phyloP scores from a whole-genome alignment of 2,797 vertebrate species.

The Petrocephalus schoutedeni region DNA sequence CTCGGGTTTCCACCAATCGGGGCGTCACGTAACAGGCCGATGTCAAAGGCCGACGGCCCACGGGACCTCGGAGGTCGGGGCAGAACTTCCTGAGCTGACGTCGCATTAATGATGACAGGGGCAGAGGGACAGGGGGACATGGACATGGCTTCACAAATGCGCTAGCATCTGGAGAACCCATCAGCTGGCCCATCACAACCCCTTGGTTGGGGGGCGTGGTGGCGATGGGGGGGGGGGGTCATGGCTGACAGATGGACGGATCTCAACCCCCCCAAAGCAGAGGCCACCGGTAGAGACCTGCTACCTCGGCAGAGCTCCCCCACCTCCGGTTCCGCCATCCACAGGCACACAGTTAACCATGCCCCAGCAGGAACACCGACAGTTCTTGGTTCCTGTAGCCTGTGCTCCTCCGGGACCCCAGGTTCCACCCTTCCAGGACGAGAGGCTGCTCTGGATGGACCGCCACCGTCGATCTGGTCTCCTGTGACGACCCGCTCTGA shows the following conservation, averaged over 20 bases:
- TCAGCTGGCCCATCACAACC: not conserved
- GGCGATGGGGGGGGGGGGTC: no score
- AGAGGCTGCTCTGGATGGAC: not conserved
- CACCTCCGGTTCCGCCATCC: not conserved
- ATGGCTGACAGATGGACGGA: not conserved
- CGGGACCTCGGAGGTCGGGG: constrained; percentile 42
- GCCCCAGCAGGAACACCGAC: not conserved
- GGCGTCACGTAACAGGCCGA: not conserved
- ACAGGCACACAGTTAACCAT: not conserved
- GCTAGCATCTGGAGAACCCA: not conserved
- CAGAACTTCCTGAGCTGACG: constrained; percentile 38
- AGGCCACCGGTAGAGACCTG: no score
- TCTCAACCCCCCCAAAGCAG: not conserved
- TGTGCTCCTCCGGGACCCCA: not conserved
- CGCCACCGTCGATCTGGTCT: not conserved
- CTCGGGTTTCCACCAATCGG: not conserved
- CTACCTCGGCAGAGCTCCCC: not conserved
- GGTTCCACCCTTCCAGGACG: not conserved
- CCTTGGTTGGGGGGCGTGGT: no score
- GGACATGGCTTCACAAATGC: not conserved
- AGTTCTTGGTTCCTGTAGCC: not conserved
- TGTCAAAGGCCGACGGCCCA: constrained; percentile 35
- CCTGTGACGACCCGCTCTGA: constrained; percentile 27
- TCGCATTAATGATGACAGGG: not conserved
- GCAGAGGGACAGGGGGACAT: not conserved